Conservation (phyloP, 2,888 invertebrate species). For the Temnothorax unifasciatus region DNA sequence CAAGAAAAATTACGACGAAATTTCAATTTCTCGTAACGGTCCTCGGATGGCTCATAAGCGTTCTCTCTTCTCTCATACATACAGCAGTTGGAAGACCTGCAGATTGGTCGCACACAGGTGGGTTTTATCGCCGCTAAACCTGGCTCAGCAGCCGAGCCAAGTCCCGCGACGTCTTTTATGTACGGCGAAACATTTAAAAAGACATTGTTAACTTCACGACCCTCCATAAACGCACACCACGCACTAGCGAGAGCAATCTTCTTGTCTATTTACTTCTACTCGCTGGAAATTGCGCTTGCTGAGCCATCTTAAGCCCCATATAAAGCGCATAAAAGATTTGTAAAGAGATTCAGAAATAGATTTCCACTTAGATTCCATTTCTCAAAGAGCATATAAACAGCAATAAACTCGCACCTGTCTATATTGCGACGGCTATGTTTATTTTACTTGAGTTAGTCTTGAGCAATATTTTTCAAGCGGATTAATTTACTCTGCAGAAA, state of each 20-base stretch:
- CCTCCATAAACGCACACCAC: conserved; percentile 15
- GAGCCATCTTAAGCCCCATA: background rate
- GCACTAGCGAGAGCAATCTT: background rate
- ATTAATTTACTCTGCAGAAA: background rate
- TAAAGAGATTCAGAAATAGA: conserved; percentile 19
- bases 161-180: conserved; percentile 13
- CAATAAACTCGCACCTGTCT: background rate
- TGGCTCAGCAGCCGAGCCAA: background rate
- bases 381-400: conserved; percentile 30
- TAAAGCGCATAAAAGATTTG: conserved; percentile 8
- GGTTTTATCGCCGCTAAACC: conserved; percentile 12
- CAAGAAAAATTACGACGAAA: background rate
- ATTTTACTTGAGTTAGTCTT: background rate
- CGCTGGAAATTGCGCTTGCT: background rate
- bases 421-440: background rate
- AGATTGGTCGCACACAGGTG: conserved; percentile 17
- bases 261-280: background rate
- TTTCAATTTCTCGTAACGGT: background rate
- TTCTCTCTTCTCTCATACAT: background rate
- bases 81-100: background rate
- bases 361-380: conserved; percentile 12
- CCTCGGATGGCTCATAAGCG: background rate
- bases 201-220: conserved; percentile 25
- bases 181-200: conserved; percentile 16
- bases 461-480: background rate